A percentile compares a stretch with the other conserved stretches of the same genome.
Evolutionary conservation across 2,113 vertebrate species (phyloP).

Genomic region (Semicossyphus pulcher): DNA sequence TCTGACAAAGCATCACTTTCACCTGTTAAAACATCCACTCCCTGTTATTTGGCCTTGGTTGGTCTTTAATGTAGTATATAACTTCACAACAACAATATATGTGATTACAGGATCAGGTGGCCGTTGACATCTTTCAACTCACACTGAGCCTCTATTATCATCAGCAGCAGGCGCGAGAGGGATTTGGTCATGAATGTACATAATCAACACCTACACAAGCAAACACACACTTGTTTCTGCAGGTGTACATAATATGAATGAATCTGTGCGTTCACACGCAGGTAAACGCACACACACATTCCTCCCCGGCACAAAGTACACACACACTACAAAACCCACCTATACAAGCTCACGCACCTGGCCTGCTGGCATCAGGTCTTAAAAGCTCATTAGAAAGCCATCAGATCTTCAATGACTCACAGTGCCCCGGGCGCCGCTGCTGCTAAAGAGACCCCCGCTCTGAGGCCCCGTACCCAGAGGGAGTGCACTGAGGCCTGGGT

Average conservation of each 20-base stretch:
- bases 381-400: conserved; percentile 66
- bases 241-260: conserved; percentile 53
- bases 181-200: conserved; percentile 47
- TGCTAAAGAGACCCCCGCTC: conserved; percentile 52
- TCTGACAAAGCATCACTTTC: conserved; percentile 35
- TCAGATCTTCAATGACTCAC: conserved; percentile 67
- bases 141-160: conserved; percentile 11
- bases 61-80: conserved; percentile 20
- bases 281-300: conserved; percentile 51
- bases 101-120: conserved; percentile 8
- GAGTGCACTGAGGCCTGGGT: conserved; percentile 11
- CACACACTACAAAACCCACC: conserved; percentile 44
- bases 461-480: conserved; percentile 42
- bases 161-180: conserved; percentile 10
- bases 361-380: conserved; percentile 59
- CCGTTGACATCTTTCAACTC: conserved; percentile 19
- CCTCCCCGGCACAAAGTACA: conserved; percentile 31
- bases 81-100: conserved; percentile 15
- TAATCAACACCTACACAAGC: conserved; percentile 39
- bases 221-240: conserved; percentile 62
- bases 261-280: conserved; percentile 15
- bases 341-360: conserved; percentile 60
- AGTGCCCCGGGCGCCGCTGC: conserved; percentile 32
- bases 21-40: conserved; percentile 52
- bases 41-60: background rate